These are phyloP conservation scores for Crioceris asparagi DNA, from an alignment of 2,888 invertebrate species.

Conservation along the genomic window DNA sequence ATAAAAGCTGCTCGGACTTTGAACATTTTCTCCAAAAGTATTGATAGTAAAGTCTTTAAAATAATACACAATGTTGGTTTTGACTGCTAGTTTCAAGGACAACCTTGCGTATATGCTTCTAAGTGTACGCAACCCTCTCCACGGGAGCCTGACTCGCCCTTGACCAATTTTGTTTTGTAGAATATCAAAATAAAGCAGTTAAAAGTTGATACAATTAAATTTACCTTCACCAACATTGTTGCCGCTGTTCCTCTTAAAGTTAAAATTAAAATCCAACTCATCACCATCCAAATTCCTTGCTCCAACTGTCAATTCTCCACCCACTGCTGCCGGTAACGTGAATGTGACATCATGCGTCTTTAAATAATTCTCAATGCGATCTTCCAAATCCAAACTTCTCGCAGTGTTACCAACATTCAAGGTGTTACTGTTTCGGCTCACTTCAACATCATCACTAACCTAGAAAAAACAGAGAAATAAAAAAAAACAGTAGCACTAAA, in stretches of 20 bases:
- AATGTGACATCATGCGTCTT: slow-evolving; percentile 67
- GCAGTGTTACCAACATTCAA: slow-evolving; percentile 44
- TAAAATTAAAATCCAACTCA: slow-evolving; percentile 61
- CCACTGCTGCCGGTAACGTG: slow-evolving; percentile 61
- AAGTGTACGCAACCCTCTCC: too few relatives aligned
- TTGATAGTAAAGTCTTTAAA: too few relatives aligned
- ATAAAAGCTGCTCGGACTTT: too few relatives aligned
- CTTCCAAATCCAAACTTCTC: slow-evolving; percentile 46
- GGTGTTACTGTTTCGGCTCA: slow-evolving; percentile 52
- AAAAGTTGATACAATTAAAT: too few relatives aligned
- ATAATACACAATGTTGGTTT: too few relatives aligned
- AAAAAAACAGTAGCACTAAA: slow-evolving; percentile 1
- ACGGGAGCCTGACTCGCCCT: too few relatives aligned
- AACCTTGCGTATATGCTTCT: too few relatives aligned
- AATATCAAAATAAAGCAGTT: too few relatives aligned
- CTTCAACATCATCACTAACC: slow-evolving; percentile 30
- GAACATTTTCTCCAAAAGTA: too few relatives aligned
- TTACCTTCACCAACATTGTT: slow-evolving; percentile 30
- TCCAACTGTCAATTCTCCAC: slow-evolving; percentile 62
- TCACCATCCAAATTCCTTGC: slow-evolving; percentile 66
- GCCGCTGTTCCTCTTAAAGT: slow-evolving; percentile 39
- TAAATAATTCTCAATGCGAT: slow-evolving; percentile 60
- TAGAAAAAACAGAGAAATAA: slow-evolving; percentile 9
- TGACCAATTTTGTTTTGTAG: too few relatives aligned
- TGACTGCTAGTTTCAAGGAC: too few relatives aligned